These are phyloP conservation scores for Distichodus sexfasciatus DNA, from an alignment of 2,797 vertebrate species.

Conservation along the genomic window DNA sequence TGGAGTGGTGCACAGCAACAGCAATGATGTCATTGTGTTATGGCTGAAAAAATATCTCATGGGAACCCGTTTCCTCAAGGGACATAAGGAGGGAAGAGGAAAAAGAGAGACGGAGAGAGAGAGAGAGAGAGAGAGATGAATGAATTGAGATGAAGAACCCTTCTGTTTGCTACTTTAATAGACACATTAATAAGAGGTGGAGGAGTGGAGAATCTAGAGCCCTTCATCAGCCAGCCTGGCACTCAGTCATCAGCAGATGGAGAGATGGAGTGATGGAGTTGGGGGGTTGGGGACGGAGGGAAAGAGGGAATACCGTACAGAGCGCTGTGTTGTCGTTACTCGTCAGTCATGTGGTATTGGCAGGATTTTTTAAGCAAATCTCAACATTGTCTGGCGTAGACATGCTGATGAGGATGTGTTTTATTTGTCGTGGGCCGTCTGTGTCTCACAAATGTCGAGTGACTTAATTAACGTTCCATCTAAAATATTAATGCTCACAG, in stretches of 20 bases:
- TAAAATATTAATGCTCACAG: slow-evolving; percentile 69
- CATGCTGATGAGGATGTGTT: slow-evolving; percentile 9
- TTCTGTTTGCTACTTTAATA: slow-evolving; percentile 34
- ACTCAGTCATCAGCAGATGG: slow-evolving; percentile 47
- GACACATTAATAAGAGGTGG: slow-evolving; percentile 30
- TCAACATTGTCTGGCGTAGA: neutral
- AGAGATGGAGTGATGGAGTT: slow-evolving; percentile 10
- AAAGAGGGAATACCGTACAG: neutral
- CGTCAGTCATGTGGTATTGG: neutral
- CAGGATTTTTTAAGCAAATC: neutral
- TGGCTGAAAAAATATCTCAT: neutral
- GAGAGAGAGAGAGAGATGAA: neutral
- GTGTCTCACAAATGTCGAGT: slow-evolving; percentile 41
- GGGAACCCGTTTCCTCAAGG: neutral
- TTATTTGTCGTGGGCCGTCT: slow-evolving; percentile 33
- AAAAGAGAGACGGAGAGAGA: neutral
- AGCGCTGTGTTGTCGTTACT: neutral
- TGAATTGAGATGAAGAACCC: slow-evolving; percentile 22
- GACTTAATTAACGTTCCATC: slow-evolving; percentile 40
- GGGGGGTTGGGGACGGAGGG: neutral
- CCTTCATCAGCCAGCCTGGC: slow-evolving; percentile 43
- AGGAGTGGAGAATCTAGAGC: slow-evolving; percentile 22
- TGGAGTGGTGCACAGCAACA: neutral
- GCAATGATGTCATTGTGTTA: slow-evolving; percentile 23
- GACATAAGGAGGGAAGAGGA: neutral